Evolutionary conservation across 2,797 vertebrate genomes (phyloP).

Genomic region (Gymnopithys bicolor): DNA sequence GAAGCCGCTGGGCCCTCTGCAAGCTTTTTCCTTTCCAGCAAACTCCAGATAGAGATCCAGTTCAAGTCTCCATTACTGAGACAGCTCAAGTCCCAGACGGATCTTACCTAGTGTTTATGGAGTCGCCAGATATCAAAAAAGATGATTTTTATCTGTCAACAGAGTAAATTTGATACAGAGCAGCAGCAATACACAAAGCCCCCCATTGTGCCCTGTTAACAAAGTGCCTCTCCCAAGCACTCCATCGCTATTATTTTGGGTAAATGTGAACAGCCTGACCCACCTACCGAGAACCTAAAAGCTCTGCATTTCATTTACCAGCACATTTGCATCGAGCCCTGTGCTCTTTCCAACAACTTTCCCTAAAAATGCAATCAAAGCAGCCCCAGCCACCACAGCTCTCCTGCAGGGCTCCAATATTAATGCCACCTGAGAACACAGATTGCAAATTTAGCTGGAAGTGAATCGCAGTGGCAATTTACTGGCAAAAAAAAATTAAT

Average conservation of each 20-base stretch:
- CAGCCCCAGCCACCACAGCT: background rate
- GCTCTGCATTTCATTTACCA: constrained; percentile 42
- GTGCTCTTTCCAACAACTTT: background rate
- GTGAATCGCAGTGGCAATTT: constrained; percentile 52
- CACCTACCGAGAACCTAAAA: constrained; percentile 52
- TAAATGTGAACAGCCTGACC: background rate
- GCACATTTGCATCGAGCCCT: constrained; percentile 19
- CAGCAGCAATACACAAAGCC: background rate
- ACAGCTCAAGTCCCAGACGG: background rate
- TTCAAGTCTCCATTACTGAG: background rate
- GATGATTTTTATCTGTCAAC: constrained; percentile 19
- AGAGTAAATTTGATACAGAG: constrained; percentile 10
- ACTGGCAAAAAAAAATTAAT: constrained; percentile 16
- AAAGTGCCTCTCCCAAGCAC: background rate
- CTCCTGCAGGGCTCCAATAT: constrained; percentile 44
- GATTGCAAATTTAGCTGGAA: constrained; percentile 60
- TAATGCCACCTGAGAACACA: constrained; percentile 62
- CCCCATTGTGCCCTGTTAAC: background rate
- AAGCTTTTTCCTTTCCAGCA: background rate
- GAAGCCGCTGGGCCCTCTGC: background rate
- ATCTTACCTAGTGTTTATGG: background rate
- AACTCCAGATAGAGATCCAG: background rate
- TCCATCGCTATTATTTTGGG: background rate
- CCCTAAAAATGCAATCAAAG: constrained; percentile 49
- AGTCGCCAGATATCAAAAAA: background rate